These are phyloP conservation scores for Tympanuchus pallidicinctus DNA, from an alignment of 2,113 vertebrate species.

Conservation along the genomic window DNA sequence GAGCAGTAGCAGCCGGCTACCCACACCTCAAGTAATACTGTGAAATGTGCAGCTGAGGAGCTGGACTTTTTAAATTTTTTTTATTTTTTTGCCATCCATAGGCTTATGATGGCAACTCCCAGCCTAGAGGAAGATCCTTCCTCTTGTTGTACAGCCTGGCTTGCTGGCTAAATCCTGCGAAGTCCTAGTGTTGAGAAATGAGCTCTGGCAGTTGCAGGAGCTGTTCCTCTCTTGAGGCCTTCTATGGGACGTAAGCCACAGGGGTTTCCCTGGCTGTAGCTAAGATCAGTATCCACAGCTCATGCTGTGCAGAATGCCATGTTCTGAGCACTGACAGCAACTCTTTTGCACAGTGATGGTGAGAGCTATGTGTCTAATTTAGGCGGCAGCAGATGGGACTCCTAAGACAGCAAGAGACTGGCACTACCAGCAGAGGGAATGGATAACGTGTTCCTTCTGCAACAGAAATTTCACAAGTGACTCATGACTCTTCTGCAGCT, in stretches of 20 bases:
- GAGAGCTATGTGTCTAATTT: conserved; percentile 59
- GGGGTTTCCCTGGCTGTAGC: not conserved
- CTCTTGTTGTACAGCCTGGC: not conserved
- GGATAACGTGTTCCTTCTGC: conserved; percentile 58
- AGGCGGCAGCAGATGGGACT: conserved; percentile 67
- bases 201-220: not conserved
- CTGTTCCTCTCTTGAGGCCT: not conserved
- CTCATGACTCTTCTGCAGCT: conserved; percentile 59
- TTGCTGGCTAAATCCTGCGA: not conserved
- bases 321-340: rapidly evolving
- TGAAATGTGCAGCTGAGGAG: not conserved
- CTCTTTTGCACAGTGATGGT: not conserved
- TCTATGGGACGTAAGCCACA: not conserved
- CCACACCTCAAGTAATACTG: not conserved
- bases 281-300: not conserved
- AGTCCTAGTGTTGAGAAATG: not conserved
- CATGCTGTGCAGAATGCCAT: rapidly evolving
- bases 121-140: not conserved
- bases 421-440: conserved; percentile 60
- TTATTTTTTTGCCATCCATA: not conserved
- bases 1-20: not conserved
- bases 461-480: conserved; percentile 57
- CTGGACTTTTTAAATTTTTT: not conserved
- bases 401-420: conserved; percentile 62
- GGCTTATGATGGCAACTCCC: not conserved